These are phyloP conservation scores for Coranthus polyacanthus DNA, from an alignment of 2,797 vertebrate genomes.

Conservation along the genomic window DNA sequence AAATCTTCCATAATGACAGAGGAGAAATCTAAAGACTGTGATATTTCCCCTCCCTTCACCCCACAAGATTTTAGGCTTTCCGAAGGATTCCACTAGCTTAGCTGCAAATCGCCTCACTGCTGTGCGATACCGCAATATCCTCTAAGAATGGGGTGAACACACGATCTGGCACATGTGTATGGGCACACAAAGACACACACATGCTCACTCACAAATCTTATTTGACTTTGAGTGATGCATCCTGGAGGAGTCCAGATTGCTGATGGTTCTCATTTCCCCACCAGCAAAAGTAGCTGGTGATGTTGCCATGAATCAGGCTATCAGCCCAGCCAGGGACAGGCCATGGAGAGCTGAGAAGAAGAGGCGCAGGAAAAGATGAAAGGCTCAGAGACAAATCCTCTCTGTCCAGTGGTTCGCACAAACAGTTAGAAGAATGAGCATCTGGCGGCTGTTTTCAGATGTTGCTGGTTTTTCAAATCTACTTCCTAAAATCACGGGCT, in stretches of 20 bases:
- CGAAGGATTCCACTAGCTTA: slow-evolving; percentile 83
- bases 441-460: slow-evolving; percentile 65
- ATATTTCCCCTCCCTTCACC: slow-evolving; percentile 82
- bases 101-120: slow-evolving; percentile 83
- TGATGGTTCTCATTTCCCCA: slow-evolving; percentile 78
- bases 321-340: slow-evolving; percentile 65
- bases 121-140: slow-evolving; percentile 74
- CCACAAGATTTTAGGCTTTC: slow-evolving; percentile 85
- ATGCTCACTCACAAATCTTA: slow-evolving; percentile 60
- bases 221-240: slow-evolving; percentile 81
- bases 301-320: slow-evolving; percentile 77
- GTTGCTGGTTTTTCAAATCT: slow-evolving; percentile 59
- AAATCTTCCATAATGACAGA: slow-evolving; percentile 85
- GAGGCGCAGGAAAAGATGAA: slow-evolving; percentile 75
- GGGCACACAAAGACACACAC: slow-evolving; percentile 33
- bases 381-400: slow-evolving; percentile 78
- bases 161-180: slow-evolving; percentile 65
- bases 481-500: slow-evolving; percentile 41
- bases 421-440: slow-evolving; percentile 68
- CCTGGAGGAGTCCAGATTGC: slow-evolving; percentile 72
- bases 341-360: slow-evolving; percentile 63
- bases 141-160: slow-evolving; percentile 73
- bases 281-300: slow-evolving; percentile 71
- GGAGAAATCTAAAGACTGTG: slow-evolving; percentile 83
- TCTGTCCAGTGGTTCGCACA: slow-evolving; percentile 56